These are phyloP conservation scores for Eulemur macaco DNA, from an alignment of 2,113 vertebrate genomes.

Conservation along the genomic window DNA sequence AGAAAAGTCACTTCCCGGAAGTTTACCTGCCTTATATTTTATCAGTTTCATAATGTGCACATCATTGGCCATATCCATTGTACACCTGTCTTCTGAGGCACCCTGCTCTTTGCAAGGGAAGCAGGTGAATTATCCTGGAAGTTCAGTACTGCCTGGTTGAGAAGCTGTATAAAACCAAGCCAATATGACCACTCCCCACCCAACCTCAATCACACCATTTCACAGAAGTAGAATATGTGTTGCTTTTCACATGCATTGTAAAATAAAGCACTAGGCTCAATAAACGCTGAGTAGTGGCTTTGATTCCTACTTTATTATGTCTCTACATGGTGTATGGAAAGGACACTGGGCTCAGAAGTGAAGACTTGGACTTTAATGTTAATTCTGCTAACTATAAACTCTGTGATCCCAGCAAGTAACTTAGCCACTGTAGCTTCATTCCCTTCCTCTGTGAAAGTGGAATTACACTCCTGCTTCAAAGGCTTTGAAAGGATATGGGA, in stretches of 20 bases:
- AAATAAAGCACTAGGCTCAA: not conserved
- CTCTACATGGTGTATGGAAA: not conserved
- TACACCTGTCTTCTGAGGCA: not conserved
- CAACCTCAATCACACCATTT: not conserved
- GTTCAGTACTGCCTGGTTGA: not conserved
- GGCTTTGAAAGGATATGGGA: not conserved
- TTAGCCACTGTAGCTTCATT: not conserved
- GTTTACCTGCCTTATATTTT: not conserved
- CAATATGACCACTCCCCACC: not conserved
- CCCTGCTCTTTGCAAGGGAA: not conserved
- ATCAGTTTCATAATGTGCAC: not conserved
- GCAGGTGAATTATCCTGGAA: not conserved
- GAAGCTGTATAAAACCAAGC: not conserved
- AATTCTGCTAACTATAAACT: not conserved
- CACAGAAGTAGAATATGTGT: not conserved
- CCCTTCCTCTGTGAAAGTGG: not conserved
- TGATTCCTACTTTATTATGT: not conserved
- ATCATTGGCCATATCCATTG: accelerated
- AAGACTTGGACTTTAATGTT: not conserved
- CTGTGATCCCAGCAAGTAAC: not conserved
- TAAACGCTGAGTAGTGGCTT: not conserved
- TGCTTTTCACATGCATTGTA: not conserved
- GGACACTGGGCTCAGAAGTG: not conserved
- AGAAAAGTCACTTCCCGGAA: not conserved
- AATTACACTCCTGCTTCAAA: not conserved